A percentile compares a stretch with the other conserved stretches of the same genome.
These are phyloP conservation scores for Mycetomoellerius zeteki DNA, from an alignment of 1,140 invertebrate genomes.

Conservation along the genomic window DNA sequence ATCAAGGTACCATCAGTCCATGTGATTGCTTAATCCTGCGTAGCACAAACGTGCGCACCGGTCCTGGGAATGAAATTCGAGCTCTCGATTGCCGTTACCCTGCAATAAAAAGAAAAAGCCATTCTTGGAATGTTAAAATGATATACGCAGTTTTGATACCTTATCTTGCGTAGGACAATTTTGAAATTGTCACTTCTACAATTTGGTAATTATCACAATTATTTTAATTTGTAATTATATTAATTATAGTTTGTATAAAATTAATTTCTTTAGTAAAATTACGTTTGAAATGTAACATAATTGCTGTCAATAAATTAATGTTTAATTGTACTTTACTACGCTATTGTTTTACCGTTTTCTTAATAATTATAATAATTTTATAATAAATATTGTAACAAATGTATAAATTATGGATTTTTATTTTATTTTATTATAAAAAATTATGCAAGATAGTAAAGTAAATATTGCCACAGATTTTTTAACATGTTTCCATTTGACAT, in stretches of 20 bases:
- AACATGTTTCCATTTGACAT: not conserved
- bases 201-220: not conserved
- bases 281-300: not conserved
- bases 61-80: constrained; percentile 75
- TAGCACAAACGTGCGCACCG: constrained; percentile 31
- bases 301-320: not conserved
- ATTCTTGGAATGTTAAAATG: not conserved
- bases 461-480: not conserved
- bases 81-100: constrained; percentile 59
- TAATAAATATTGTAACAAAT: no score
- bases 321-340: not conserved
- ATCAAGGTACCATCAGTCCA: constrained; percentile 82
- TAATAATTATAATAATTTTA: not conserved
- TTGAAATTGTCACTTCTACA: constrained; percentile 5
- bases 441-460: not conserved
- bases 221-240: not conserved
- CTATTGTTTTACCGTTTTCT: not conserved
- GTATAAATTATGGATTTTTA: not conserved
- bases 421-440: not conserved
- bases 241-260: not conserved
- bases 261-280: not conserved
- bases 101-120: constrained; percentile 29
- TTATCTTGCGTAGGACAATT: not conserved
- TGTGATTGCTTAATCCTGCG: constrained; percentile 83
- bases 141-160: not conserved